phyloP scores from a whole-genome alignment of 2,113 vertebrate genomes.

The Myotis brandtii region DNA sequence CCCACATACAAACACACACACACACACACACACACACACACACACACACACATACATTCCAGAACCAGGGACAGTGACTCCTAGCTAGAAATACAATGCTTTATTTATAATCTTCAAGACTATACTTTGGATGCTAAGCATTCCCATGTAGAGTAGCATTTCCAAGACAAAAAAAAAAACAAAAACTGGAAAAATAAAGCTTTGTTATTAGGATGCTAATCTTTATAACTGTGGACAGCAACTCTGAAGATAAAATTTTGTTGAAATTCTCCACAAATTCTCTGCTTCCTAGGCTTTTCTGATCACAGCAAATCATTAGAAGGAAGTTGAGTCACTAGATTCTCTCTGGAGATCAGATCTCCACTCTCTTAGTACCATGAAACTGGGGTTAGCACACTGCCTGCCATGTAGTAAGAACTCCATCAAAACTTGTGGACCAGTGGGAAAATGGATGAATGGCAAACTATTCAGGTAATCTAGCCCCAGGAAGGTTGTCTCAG shows the following conservation, averaged over 20 bases:
- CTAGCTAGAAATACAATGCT: neutral
- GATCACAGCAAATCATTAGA: neutral
- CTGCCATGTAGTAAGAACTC: neutral
- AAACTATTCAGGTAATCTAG: conserved; percentile 30
- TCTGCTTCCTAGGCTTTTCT: neutral
- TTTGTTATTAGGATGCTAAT: neutral
- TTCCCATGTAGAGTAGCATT: neutral
- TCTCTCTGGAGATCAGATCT: neutral
- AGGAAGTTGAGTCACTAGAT: neutral
- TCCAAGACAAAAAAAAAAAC: neutral
- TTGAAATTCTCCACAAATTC: neutral
- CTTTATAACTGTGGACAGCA: neutral
- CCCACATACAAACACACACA: neutral
- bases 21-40: neutral
- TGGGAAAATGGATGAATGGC: conserved; percentile 23
- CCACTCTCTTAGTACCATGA: neutral
- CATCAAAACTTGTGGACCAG: conserved; percentile 21
- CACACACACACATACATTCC: neutral
- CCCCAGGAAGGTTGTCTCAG: conserved; percentile 5
- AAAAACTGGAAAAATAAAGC: neutral
- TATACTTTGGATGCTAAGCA: neutral
- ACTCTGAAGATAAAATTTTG: neutral
- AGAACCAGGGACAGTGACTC: neutral
- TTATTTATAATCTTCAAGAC: neutral
- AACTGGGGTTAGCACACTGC: neutral